Conservation (phyloP, 2,888 invertebrate genomes). For the Caenorhabditis parvicauda region DNA sequence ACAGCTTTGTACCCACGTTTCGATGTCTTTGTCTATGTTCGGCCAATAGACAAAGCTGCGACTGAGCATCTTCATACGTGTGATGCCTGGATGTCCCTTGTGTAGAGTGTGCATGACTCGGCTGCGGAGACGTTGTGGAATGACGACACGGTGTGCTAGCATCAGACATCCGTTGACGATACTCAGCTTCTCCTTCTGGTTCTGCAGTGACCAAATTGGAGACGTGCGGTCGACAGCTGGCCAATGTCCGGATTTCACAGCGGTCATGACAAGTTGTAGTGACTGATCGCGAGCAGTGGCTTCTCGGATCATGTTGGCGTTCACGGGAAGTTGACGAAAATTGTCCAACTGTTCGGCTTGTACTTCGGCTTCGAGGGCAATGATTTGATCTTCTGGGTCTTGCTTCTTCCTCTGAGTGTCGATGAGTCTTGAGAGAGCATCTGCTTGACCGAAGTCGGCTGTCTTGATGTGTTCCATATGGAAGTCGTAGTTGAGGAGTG, state of each 20-base stretch:
- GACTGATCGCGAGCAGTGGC: slow-evolving; percentile 2
- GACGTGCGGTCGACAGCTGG: neutral
- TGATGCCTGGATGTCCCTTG: slow-evolving; percentile 50
- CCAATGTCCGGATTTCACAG: slow-evolving; percentile 2
- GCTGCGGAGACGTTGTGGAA: slow-evolving; percentile 35
- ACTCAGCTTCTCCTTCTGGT: neutral
- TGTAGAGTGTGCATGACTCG: slow-evolving; percentile 45
- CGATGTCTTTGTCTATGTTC: slow-evolving; percentile 36
- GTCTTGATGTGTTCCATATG: slow-evolving; percentile 56
- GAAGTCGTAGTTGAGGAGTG: slow-evolving; percentile 61
- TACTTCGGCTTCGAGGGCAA: slow-evolving; percentile 12
- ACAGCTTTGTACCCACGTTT: slow-evolving; percentile 34
- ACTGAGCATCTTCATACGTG: slow-evolving; percentile 52
- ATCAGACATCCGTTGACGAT: slow-evolving; percentile 13
- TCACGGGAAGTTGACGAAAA: slow-evolving; percentile 5
- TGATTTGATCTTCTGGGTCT: slow-evolving; percentile 20
- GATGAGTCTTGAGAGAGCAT: slow-evolving; percentile 57
- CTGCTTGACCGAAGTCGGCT: slow-evolving; percentile 55
- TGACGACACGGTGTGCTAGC: slow-evolving; percentile 39
- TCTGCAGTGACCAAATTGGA: neutral
- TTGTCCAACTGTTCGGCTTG: neutral
- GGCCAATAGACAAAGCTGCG: slow-evolving; percentile 57
- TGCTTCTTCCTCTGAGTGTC: neutral
- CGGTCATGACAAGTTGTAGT: slow-evolving; percentile 2
- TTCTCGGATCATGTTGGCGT: neutral